Conservation (phyloP, 2,797 vertebrate species). For the Perodicticus potto region DNA sequence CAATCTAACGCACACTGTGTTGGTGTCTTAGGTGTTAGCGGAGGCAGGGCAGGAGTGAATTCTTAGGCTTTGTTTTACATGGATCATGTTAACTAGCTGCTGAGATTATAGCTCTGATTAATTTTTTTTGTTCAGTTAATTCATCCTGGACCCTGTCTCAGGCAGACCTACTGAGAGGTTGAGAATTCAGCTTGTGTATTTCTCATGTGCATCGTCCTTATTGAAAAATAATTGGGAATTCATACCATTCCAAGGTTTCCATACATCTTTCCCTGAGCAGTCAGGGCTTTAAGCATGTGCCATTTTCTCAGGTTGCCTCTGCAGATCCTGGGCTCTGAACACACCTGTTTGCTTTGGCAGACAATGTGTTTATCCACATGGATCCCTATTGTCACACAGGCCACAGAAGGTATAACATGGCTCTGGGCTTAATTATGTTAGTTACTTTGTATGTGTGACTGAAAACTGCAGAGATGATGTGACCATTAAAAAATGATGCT, state of each 20-base stretch:
- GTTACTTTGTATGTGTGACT: slow-evolving; percentile 49
- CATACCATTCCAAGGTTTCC: background rate
- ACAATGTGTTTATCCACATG: slow-evolving; percentile 49
- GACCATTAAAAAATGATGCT: slow-evolving; percentile 22
- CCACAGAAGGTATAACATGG: slow-evolving; percentile 49
- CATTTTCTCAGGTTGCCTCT: slow-evolving; percentile 51
- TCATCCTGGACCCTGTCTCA: slow-evolving; percentile 76
- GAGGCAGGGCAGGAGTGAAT: background rate
- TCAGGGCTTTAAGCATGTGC: background rate
- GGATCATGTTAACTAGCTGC: slow-evolving; percentile 74
- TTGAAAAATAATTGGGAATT: slow-evolving; percentile 60
- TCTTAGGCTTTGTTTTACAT: slow-evolving; percentile 57
- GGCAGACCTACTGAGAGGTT: slow-evolving; percentile 58
- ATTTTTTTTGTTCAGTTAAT: slow-evolving; percentile 76
- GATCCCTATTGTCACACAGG: slow-evolving; percentile 53
- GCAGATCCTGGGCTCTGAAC: slow-evolving; percentile 40
- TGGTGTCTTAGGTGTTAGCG: background rate
- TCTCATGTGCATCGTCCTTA: slow-evolving; percentile 56
- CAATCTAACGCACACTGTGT: background rate
- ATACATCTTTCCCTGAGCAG: background rate
- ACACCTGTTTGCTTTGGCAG: slow-evolving; percentile 74
- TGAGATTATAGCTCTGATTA: slow-evolving; percentile 72
- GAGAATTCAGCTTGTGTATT: slow-evolving; percentile 60
- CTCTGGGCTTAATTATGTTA: slow-evolving; percentile 67
- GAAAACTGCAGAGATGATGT: slow-evolving; percentile 62